These are phyloP conservation scores for Serinus canaria DNA, from an alignment of 2,113 vertebrate species.

Conservation along the genomic window DNA sequence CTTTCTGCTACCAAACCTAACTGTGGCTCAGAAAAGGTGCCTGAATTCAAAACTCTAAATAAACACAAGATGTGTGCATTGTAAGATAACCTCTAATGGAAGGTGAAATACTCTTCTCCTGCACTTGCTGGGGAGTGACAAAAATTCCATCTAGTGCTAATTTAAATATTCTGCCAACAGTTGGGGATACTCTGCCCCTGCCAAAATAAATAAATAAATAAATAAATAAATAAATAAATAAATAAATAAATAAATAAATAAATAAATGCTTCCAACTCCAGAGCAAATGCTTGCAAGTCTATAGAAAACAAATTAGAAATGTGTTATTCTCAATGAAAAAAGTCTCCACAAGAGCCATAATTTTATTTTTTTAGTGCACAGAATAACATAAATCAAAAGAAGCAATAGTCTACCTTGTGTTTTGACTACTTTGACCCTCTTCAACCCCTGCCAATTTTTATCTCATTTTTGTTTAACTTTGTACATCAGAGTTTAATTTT, in stretches of 20 bases:
- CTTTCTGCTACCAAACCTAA: not conserved
- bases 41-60: not conserved
- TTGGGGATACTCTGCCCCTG: not conserved
- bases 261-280: not conserved
- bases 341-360: constrained; percentile 61
- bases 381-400: constrained; percentile 83
- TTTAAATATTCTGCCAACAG: not conserved
- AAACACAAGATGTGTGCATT: not conserved
- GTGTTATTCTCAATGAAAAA: constrained; percentile 65
- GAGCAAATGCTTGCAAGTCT: constrained; percentile 55
- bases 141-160: not conserved
- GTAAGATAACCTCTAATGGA: not conserved
- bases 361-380: constrained; percentile 74
- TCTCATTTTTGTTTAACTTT: constrained; percentile 98
- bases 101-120: not conserved
- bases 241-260: constrained; percentile 45
- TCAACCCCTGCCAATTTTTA: constrained; percentile 97
- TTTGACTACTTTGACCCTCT: constrained; percentile 82
- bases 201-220: constrained; percentile 31
- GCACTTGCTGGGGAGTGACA: not conserved
- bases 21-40: not conserved
- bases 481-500: constrained; percentile 99
- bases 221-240: constrained; percentile 44
- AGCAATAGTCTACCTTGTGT: constrained; percentile 79
- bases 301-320: constrained; percentile 75